Base-by-base conservation (phyloP, 2,888 invertebrate species). In the Carterocephalus palaemon region DNA sequence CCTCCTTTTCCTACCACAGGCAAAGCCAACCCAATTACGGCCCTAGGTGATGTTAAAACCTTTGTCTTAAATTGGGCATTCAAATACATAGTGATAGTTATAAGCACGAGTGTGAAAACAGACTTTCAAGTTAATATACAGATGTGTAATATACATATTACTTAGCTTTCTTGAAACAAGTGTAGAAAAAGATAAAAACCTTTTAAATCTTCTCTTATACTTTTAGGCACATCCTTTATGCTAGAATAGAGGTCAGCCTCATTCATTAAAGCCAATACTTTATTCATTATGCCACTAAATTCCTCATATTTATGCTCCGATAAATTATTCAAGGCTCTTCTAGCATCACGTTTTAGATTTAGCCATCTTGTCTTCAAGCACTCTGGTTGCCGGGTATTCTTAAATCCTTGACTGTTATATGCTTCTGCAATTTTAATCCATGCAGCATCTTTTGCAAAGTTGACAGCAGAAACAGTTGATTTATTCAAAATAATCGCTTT, bases 321-420 rank as follows among this genome's bases (percentile, higher is more conserved):
- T 46, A 75, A 42, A 54, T 75, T 77, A 45, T 72, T 72, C 4
- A 75, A 59, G 1, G 64, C 12, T 47, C 64, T 76, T 22, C 68
- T 67, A 4, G 70, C 72, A 12, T 60, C 59, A 28, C 62, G 74
- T 43, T 83, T 83, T 19, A 86, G 56, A 51, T 85, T 85, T 2
- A 75, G 75, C 81, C 80, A 84, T 57, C 83, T 85, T 1, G 57
- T 70, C 58, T 70, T 82, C 36, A 84, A 59, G 20, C 59, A 62
- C 23, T 80, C 76, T 8, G 54, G 46, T 48, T 54, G 70, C 46
- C 84, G 70, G 1, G 58, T 52, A 47, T 68, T 51, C 24, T 55
- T 60, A 26, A 75, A 65, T 2, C 68, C 70, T 37, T 63, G 57
- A 4, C 52, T 66, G 47, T 84, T 85, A 36, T 70, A 81, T 24